phyloP scores from a whole-genome alignment of 2,888 invertebrate species.

The Metalampra italica region DNA sequence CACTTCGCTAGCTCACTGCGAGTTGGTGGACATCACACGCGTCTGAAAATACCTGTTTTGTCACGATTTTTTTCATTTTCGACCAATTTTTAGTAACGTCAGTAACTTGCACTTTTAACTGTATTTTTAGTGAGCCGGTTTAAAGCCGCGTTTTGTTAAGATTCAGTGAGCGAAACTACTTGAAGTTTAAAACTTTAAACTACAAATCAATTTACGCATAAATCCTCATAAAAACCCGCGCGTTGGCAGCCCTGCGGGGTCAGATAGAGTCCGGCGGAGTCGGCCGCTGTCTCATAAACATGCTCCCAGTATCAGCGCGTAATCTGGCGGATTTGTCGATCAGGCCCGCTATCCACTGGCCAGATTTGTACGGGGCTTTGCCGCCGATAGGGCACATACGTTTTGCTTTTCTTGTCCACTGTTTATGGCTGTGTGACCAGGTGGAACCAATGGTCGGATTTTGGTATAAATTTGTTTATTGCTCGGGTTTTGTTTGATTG shows the following conservation, averaged over 20 bases:
- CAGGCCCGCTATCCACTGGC: slow-evolving; percentile 71
- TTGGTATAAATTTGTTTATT: slow-evolving; percentile 40
- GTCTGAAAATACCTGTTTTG: too few relatives aligned
- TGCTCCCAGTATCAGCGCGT: slow-evolving; percentile 74
- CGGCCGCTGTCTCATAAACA: slow-evolving; percentile 71
- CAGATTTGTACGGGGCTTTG: slow-evolving; percentile 75
- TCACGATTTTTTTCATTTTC: too few relatives aligned
- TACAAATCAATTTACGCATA: not conserved
- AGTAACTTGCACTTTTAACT: too few relatives aligned
- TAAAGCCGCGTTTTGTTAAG: too few relatives aligned
- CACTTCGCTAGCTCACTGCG: too few relatives aligned
- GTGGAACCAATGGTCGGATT: slow-evolving; percentile 39
- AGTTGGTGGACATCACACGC: too few relatives aligned
- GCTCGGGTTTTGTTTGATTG: slow-evolving; percentile 18
- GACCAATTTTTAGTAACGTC: too few relatives aligned
- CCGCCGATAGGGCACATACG: slow-evolving; percentile 67
- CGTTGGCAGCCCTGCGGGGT: not conserved
- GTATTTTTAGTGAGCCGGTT: too few relatives aligned
- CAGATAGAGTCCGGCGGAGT: slow-evolving; percentile 48
- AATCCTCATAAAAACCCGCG: not conserved
- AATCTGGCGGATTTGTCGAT: slow-evolving; percentile 79
- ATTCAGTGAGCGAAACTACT: too few relatives aligned
- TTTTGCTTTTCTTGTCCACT: slow-evolving; percentile 70
- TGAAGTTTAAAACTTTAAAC: not conserved
- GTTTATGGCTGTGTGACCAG: slow-evolving; percentile 64